Conservation (phyloP, 2,797 vertebrate genomes). For the Poecile montanus region DNA sequence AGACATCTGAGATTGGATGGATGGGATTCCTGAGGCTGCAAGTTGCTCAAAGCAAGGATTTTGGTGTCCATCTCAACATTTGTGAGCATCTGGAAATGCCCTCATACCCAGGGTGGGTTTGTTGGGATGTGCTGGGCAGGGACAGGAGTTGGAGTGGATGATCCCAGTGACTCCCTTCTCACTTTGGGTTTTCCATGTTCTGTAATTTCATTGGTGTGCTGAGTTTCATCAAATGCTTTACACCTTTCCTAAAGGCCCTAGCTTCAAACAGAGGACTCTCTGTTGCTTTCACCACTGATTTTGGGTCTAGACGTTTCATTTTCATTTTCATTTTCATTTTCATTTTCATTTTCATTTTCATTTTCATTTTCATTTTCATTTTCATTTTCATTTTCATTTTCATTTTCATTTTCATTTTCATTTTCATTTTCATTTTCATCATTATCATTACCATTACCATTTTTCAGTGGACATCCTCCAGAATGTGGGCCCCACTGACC, state of each 20-base stretch:
- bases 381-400: too few species aligned
- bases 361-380: too few species aligned
- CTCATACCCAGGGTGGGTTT: too few species aligned
- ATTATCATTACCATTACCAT: too few species aligned
- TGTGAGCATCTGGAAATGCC: not conserved
- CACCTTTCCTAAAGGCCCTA: not conserved
- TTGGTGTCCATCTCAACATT: too few species aligned
- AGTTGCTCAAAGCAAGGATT: not conserved
- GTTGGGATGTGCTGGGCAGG: not conserved
- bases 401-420: too few species aligned
- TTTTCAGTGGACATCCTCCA: not conserved
- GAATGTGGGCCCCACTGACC: fast-evolving
- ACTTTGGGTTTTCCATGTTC: not conserved
- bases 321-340: too few species aligned
- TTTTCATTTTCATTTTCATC: too few species aligned
- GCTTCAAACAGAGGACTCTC: not conserved
- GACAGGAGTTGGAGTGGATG: not conserved
- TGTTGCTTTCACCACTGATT: not conserved
- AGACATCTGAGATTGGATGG: not conserved
- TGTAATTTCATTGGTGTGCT: not conserved
- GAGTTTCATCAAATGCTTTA: not conserved
- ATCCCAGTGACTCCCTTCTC: too few species aligned
- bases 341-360: too few species aligned
- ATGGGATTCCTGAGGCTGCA: not conserved
- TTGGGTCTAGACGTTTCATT: not conserved